Evolutionary conservation across 2,888 invertebrate species (phyloP).

Genomic region (Norana najaformis): DNA sequence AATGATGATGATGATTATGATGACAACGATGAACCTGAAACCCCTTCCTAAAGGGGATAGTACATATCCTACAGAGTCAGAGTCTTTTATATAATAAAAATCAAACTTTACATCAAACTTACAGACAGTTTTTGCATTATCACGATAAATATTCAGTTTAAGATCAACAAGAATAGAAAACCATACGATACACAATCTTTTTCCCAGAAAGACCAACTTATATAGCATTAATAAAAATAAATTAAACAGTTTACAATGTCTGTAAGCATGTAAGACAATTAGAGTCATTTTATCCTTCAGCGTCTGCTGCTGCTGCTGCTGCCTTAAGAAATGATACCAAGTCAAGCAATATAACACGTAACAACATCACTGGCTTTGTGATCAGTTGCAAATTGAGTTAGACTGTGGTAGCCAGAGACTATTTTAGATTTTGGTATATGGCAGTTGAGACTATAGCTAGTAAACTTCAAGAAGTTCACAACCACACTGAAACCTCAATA

Average conservation of each 20-base stretch:
- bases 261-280: neutral
- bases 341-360: constrained; percentile 20
- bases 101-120: neutral
- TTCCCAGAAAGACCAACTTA: neutral
- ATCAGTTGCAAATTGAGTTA: too few relatives aligned
- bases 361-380: neutral
- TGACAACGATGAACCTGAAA: neutral
- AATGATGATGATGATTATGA: neutral
- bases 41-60: neutral
- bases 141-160: neutral
- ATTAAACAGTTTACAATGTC: constrained; percentile 10
- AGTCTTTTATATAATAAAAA: neutral
- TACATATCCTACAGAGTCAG: neutral
- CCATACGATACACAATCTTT: neutral
- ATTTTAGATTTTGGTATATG: neutral
- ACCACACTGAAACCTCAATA: neutral
- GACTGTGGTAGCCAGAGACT: neutral
- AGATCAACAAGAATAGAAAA: constrained; percentile 4
- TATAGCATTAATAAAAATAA: neutral
- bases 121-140: neutral
- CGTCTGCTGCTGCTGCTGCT: neutral
- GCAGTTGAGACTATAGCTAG: neutral
- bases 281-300: neutral
- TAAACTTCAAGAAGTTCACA: neutral
- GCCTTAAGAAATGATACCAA: constrained; percentile 24